Base-by-base conservation (phyloP, 2,888 invertebrate species). In the Oligia strigilis region DNA sequence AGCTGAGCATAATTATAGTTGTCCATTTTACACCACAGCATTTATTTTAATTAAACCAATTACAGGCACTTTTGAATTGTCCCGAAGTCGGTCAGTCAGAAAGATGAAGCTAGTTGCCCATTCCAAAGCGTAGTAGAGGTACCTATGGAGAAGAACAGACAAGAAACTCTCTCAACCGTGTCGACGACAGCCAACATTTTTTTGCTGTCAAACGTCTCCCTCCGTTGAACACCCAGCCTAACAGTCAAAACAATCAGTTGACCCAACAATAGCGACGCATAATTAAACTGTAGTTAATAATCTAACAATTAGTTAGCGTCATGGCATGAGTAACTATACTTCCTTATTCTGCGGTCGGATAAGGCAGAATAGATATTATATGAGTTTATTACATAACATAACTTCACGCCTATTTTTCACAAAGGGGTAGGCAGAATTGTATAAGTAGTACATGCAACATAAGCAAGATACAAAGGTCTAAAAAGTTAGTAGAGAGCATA, bases 251-350 rank as follows among this genome's bases (percentile, higher is more conserved):
- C 87, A 87, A 85, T 89, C 87, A 76, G 71, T 73, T 69, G 71
- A 69, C 66, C 46, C 65, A 87, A 88, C 88, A 88, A 88, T 88
- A 72, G 87, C 82, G 43, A 52, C 66, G 71, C 70, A 80, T 84
- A 88, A 88, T 88, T 84, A 83, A 71, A 17, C 72, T 73, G 81
- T 85, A 83, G 65, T 88, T 90, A 88, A 89, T 84, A 84, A 82
- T 82, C 72, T 72, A 71, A 87, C 83, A 87, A 89, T 90, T 90
- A 90, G 67, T 75, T 81, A 81, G 55, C 77, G 69, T 77, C 82
- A 90, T 78, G 79, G 73, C 78, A 77, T 71, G 76, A 8, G 69
- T 74, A 46, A 74, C 43, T 60, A 36, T 55, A 84, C 85, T 85
- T 85, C 85, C 85, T 87, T 75, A 73, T 75, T 65, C 58, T 72